These are phyloP conservation scores for Zoroaster sp. DNA, from an alignment of 53 echinoderm and acorn worm genomes.

Conservation along the genomic window DNA sequence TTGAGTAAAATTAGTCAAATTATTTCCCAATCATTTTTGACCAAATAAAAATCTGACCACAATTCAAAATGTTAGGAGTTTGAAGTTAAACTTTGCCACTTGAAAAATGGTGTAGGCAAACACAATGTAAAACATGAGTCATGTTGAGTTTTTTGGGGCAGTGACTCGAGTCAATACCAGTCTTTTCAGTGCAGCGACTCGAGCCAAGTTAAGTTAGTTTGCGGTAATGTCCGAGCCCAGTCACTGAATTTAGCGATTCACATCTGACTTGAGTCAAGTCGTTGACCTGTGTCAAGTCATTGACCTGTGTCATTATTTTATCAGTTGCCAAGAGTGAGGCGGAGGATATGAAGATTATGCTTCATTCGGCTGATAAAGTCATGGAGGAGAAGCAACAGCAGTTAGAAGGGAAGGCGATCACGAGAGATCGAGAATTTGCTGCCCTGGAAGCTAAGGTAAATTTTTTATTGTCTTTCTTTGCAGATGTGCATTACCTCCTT, in stretches of 20 bases:
- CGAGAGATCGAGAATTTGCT: conserved; percentile 47
- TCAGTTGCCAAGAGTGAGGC: conserved; percentile 82
- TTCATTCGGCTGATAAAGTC: conserved; percentile 76
- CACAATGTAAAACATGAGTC: too few relatives aligned
- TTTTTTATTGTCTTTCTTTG: not conserved
- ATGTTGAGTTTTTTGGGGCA: not conserved
- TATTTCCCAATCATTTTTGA: too few relatives aligned
- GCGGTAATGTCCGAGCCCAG: not conserved
- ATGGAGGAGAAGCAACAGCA: conserved; percentile 57
- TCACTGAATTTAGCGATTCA: not conserved
- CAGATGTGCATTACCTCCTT: too few relatives aligned
- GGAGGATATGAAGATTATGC: conserved; percentile 82
- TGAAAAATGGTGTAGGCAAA: too few relatives aligned
- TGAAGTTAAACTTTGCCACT: too few relatives aligned
- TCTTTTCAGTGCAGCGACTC: not conserved
- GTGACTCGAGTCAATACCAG: not conserved
- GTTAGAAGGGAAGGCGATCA: not conserved
- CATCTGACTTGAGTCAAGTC: too few relatives aligned
- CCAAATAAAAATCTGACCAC: too few relatives aligned
- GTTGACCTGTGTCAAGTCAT: too few relatives aligned
- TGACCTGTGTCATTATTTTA: not conserved
- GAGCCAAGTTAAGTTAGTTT: too few relatives aligned
- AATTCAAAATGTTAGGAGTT: too few relatives aligned
- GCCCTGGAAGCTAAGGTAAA: conserved; percentile 69
- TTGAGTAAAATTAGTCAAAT: too few relatives aligned